Conservation (phyloP, 2,888 invertebrate species). For the Lomographa bimaculata region DNA sequence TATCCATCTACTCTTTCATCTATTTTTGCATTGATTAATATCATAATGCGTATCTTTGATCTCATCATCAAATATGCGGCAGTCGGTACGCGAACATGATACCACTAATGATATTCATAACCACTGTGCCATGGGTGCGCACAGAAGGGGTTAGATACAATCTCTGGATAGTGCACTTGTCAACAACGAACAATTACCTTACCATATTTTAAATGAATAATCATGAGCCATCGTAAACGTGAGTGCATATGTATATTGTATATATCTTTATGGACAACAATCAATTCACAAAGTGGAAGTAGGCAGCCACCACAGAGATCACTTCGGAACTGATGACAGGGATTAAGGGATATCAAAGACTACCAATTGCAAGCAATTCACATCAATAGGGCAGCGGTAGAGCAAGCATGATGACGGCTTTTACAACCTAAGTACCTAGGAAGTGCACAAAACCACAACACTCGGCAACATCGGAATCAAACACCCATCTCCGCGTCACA, state of each 20-base stretch:
- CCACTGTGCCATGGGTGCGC: slow-evolving; percentile 40
- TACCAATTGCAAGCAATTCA: slow-evolving; percentile 11
- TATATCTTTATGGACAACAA: background rate
- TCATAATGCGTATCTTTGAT: slow-evolving; percentile 41
- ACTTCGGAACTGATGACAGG: slow-evolving; percentile 11
- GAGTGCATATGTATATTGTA: too few species aligned
- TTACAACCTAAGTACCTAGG: slow-evolving; percentile 19
- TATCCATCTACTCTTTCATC: too few species aligned
- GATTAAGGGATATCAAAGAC: slow-evolving; percentile 14
- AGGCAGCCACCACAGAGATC: slow-evolving; percentile 12
- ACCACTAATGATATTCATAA: slow-evolving; percentile 69
- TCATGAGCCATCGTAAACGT: too few species aligned
- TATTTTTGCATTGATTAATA: too few species aligned
- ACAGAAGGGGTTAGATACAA: slow-evolving; percentile 45
- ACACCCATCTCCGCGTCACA: slow-evolving; percentile 63
- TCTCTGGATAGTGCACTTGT: slow-evolving; percentile 41
- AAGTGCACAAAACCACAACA: slow-evolving; percentile 55
- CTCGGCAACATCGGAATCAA: slow-evolving; percentile 44
- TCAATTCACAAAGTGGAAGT: background rate
- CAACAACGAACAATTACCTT: slow-evolving; percentile 18
- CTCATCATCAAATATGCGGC: slow-evolving; percentile 39
- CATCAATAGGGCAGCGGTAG: slow-evolving; percentile 12
- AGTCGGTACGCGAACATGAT: slow-evolving; percentile 52
- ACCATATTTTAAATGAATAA: slow-evolving; percentile 6
- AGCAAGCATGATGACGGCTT: slow-evolving; percentile 1